Evolutionary conservation across 2,797 vertebrate genomes (phyloP).

Genomic region (Anguilla pacifica): DNA sequence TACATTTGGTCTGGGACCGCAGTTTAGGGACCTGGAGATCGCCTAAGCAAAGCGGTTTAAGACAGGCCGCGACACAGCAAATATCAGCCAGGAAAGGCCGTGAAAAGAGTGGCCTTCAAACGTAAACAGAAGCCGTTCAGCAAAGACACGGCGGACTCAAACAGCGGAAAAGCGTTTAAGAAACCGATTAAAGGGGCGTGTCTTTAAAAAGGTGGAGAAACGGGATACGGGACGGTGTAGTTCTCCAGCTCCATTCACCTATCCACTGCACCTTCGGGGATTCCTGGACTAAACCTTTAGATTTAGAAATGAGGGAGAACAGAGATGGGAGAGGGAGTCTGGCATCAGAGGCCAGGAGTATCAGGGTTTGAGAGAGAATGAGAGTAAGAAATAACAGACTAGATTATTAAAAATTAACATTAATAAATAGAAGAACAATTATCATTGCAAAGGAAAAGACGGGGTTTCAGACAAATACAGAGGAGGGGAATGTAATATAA

Average conservation of each 20-base stretch:
- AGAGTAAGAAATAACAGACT: not conserved
- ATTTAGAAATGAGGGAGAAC: not conserved
- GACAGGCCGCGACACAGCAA: not conserved
- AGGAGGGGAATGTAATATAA: not conserved
- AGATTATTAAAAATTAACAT: not conserved
- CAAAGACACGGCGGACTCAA: not conserved
- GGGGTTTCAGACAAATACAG: not conserved
- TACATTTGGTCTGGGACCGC: not conserved
- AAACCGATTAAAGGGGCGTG: not conserved
- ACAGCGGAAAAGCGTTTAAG: not conserved
- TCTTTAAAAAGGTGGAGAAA: not conserved
- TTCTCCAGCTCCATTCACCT: not conserved
- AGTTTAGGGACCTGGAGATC: not conserved
- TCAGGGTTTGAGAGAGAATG: not conserved
- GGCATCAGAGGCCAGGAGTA: not conserved
- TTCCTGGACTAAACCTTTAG: not conserved
- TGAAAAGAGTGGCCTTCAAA: not conserved
- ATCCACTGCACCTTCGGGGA: not conserved
- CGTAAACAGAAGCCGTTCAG: not conserved
- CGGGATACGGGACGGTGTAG: not conserved
- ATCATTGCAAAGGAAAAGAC: not conserved
- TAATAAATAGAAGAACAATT: not conserved
- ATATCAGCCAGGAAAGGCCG: not conserved
- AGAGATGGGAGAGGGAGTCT: not conserved
- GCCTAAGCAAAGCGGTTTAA: not conserved